Evolutionary conservation across 2,888 invertebrate genomes (phyloP).

Genomic region (Argyra leucocephala): DNA sequence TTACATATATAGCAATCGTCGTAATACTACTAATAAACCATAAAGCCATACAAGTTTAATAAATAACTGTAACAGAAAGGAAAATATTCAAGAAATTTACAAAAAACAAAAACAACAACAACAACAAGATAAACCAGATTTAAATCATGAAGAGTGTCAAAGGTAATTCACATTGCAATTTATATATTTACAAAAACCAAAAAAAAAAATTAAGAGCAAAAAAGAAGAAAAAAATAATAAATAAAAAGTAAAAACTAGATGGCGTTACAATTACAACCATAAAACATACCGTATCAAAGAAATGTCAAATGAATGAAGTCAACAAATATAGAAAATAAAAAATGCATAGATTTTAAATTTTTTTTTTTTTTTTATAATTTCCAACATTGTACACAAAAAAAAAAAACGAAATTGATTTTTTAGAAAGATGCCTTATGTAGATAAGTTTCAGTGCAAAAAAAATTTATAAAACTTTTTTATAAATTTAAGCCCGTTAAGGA

Average conservation of each 20-base stretch:
- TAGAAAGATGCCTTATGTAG: too few species aligned
- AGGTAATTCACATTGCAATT: slow-evolving; percentile 1
- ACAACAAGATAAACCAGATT: neutral
- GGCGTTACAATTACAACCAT: slow-evolving; percentile 3
- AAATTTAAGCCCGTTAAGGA: too few species aligned
- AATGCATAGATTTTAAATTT: too few species aligned
- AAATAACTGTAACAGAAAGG: neutral
- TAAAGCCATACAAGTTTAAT: slow-evolving; percentile 1
- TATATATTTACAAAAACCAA: neutral
- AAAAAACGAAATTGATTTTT: too few species aligned
- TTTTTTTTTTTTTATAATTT: too few species aligned
- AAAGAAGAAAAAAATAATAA: neutral
- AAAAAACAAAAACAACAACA: neutral
- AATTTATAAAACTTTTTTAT: too few species aligned
- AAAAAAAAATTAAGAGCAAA: neutral
- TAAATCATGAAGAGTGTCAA: neutral
- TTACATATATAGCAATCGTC: neutral
- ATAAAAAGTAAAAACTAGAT: neutral
- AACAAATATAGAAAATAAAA: too few species aligned
- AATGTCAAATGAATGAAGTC: neutral
- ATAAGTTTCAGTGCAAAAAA: too few species aligned
- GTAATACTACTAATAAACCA: neutral
- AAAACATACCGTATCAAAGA: neutral
- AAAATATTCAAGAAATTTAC: neutral
- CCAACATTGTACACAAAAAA: too few species aligned